These are phyloP conservation scores for Reticulitermes lucifugus DNA, from an alignment of 2,888 invertebrate genomes.

Conservation along the genomic window DNA sequence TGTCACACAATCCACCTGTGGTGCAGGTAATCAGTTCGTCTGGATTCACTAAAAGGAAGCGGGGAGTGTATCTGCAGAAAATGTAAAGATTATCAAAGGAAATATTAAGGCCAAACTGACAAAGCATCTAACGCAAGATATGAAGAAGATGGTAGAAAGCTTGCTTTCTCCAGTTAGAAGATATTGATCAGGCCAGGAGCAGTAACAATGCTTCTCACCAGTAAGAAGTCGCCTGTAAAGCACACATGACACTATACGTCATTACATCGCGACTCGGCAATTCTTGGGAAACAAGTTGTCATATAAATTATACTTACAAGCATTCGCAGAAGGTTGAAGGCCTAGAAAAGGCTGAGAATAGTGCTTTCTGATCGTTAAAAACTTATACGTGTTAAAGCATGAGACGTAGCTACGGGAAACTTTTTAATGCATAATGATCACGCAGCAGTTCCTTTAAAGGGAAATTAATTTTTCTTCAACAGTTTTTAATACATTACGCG, in stretches of 20 bases:
- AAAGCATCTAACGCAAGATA: too few relatives aligned
- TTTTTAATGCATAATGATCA: not conserved
- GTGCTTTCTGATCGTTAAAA: not conserved
- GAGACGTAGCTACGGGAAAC: not conserved
- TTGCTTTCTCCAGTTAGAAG: not conserved
- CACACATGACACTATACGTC: conserved; percentile 9
- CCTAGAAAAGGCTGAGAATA: not conserved
- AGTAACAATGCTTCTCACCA: not conserved
- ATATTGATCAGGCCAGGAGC: not conserved
- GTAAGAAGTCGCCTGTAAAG: conserved; percentile 12
- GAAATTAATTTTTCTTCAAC: not conserved
- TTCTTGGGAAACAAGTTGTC: not conserved
- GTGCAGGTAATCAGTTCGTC: too few relatives aligned
- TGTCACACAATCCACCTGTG: too few relatives aligned
- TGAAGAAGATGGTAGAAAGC: not conserved
- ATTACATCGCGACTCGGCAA: not conserved
- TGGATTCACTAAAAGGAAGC: too few relatives aligned
- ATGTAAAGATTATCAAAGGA: too few relatives aligned
- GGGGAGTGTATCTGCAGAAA: too few relatives aligned
- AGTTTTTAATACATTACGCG: not conserved
- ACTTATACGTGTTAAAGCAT: not conserved
- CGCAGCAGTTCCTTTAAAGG: not conserved
- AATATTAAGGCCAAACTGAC: too few relatives aligned
- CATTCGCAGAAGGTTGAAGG: not conserved
- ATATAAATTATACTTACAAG: conserved; percentile 2